Evolutionary conservation across 2,113 vertebrate species (phyloP).

Genomic region (Pachyramphus minor): DNA sequence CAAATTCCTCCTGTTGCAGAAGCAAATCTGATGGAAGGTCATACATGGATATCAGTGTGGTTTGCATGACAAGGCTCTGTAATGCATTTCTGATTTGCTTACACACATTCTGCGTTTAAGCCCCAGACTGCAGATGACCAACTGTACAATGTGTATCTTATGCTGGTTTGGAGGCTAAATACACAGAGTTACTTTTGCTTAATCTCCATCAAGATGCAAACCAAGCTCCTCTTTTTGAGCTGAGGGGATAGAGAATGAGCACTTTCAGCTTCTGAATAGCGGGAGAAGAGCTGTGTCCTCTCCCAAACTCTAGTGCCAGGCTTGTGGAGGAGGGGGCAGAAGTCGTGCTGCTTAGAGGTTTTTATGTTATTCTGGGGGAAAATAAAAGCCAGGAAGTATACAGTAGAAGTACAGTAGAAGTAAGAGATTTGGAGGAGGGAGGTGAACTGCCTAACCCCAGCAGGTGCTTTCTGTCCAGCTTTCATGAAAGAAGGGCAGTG

Average conservation of each 20-base stretch:
- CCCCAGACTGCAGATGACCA: background rate
- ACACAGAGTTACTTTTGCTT: background rate
- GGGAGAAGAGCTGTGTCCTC: background rate
- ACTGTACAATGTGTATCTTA: background rate
- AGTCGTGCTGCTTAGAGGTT: background rate
- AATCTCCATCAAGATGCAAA: background rate
- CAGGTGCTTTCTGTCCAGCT: slow-evolving; percentile 51
- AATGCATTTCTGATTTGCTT: background rate
- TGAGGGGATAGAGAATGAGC: background rate
- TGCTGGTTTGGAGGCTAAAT: background rate
- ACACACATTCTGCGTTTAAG: background rate
- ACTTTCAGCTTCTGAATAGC: background rate
- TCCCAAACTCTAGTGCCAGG: background rate
- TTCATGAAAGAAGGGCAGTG: background rate
- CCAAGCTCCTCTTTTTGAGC: background rate
- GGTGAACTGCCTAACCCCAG: background rate
- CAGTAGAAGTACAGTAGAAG: background rate
- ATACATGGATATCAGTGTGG: too few species aligned
- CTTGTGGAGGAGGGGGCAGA: background rate
- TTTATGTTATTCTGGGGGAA: background rate
- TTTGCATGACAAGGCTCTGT: background rate
- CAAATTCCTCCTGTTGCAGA: background rate
- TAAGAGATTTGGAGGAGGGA: too few species aligned
- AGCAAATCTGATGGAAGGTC: background rate
- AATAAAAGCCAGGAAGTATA: background rate